Evolutionary conservation across 2,888 invertebrate species (phyloP), one percentile per base, ranked within the genome.

Genomic region (Eremobia ochroleuca): DNA sequence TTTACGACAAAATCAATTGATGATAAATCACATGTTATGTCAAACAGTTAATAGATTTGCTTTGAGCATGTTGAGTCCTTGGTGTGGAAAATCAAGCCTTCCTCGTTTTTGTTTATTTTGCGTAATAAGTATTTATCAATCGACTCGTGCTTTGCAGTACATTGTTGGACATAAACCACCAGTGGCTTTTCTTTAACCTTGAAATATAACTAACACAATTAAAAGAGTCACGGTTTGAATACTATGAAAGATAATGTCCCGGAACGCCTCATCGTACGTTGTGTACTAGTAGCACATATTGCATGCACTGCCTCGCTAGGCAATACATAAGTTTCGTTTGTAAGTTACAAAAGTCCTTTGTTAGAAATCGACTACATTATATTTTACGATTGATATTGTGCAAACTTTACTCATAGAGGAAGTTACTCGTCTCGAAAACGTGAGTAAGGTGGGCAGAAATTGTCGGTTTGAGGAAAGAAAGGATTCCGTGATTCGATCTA

Each of bases 401-500:
- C 82, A 86, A 90, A 85, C 78, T 82, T 82, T 73, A 73, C 83
- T 85, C 79, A 81, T 49, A 77, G 18, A 86, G 81, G 83, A 86
- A 82, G 82, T 76, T 67, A 58, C 65, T 87, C 75, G 70, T 80
- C 79, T 86, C 78, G 67, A 79, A 86, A 91, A 89, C 91, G 92
- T 92, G 92, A 90, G 87, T 79, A 81, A 82, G 80, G 86, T 87
- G 80, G 79, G 89, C 87, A 89, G 82, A 88, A 89, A 91, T 86
- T 83, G 83, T 84, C 70, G 84, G 85, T 86, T 91, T 85, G 85
- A 88, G 88, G 85, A 91, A 93, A 92, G 90, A 89, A 92, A 91
- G 90, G 90, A 90, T 88, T 92, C 81, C 93, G 93, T 93, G 93
- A 92, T 90, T 82, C 82, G 93, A 93, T 93, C 93, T 92, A 71